Conservation (phyloP, 2,113 vertebrate species). For the Sciurus niger region DNA sequence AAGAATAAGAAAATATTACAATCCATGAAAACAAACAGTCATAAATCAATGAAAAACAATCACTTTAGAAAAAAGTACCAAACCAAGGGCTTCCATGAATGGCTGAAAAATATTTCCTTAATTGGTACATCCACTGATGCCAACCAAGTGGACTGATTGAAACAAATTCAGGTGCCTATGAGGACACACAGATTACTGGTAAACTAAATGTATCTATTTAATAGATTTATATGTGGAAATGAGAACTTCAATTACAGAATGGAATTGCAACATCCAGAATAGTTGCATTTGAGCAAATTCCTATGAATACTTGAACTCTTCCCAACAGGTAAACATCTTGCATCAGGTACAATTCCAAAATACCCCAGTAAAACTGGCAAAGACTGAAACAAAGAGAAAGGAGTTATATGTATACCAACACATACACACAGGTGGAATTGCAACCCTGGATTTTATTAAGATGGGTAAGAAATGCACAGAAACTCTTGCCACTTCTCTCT, state of each 20-base stretch:
- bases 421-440: not conserved
- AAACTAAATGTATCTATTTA: not conserved
- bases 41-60: not conserved
- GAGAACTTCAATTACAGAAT: not conserved
- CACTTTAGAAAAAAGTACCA: not conserved
- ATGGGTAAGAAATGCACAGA: not conserved
- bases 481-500: no score
- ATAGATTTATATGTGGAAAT: not conserved
- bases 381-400: not conserved
- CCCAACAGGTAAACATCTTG: not conserved
- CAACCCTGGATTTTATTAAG: not conserved
- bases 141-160: not conserved
- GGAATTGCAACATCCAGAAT: not conserved
- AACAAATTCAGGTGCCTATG: not conserved
- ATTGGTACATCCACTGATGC: not conserved
- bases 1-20: not conserved
- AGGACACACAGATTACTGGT: not conserved
- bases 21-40: not conserved
- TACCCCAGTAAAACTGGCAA: not conserved
- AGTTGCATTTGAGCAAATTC: not conserved
- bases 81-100: not conserved
- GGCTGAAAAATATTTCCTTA: no score
- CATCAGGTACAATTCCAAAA: not conserved
- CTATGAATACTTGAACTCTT: not conserved
- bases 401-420: not conserved